Conservation (phyloP, 2,797 vertebrate genomes). For the Gymnodraco acuticeps region DNA sequence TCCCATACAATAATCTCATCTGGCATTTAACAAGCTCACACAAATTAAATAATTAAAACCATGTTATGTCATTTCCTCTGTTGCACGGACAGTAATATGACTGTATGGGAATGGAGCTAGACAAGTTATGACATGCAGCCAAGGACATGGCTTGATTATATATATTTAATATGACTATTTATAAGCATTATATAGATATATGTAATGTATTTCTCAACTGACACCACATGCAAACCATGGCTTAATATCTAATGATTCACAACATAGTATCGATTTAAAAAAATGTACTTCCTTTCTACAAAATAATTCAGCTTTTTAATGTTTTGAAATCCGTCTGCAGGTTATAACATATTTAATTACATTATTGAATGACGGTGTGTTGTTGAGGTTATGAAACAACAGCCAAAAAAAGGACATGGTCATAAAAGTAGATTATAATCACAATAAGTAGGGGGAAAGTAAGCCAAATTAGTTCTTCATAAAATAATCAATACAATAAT, state of each 20-base stretch:
- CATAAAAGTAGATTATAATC: background rate
- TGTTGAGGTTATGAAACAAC: background rate
- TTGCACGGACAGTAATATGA: background rate
- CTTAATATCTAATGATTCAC: background rate
- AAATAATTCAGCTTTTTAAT: no score
- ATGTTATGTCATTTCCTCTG: background rate
- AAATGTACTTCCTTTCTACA: no score
- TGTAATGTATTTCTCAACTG: background rate
- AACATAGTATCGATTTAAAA: no score
- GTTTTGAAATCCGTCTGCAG: no score
- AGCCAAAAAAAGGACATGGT: background rate
- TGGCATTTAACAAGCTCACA: slow-evolving; percentile 1
- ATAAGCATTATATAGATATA: background rate
- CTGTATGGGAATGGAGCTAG: background rate
- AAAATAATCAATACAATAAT: slow-evolving; percentile 1
- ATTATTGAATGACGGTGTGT: no score
- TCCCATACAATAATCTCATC: background rate
- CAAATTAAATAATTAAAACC: background rate
- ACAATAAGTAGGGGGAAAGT: background rate
- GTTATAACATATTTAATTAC: no score
- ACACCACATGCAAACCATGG: background rate
- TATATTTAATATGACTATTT: background rate
- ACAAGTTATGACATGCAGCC: background rate
- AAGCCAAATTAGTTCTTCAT: background rate
- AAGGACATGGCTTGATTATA: background rate